A percentile compares a stretch with the other conserved stretches of the same genome.
These are phyloP conservation scores for Melanogrammus aeglefinus DNA, from an alignment of 2,797 vertebrate genomes.

Conservation along the genomic window DNA sequence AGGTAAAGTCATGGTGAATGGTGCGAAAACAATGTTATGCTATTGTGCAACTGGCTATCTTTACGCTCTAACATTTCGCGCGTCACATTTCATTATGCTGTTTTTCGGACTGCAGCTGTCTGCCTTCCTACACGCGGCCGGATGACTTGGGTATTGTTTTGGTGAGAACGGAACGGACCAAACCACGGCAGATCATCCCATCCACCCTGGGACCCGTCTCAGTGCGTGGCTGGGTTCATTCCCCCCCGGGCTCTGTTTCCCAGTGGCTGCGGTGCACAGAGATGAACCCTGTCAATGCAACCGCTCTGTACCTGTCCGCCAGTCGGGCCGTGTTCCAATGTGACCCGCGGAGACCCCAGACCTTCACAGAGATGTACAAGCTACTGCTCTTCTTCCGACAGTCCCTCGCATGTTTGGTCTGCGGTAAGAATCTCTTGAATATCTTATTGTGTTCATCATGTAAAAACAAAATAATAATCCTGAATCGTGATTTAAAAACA, in stretches of 20 bases:
- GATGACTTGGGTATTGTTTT: background rate
- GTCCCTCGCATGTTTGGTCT: constrained; percentile 91
- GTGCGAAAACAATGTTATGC: background rate
- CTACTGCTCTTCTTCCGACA: constrained; percentile 92
- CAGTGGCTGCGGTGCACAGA: constrained; percentile 68
- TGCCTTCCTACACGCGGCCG: constrained; percentile 14
- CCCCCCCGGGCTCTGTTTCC: constrained; percentile 62
- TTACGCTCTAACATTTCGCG: background rate
- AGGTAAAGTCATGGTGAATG: background rate
- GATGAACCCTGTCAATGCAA: constrained; percentile 96
- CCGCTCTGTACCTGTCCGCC: constrained; percentile 92
- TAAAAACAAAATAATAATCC: background rate
- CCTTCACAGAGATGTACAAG: constrained; percentile 86
- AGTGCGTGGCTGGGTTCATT: constrained; percentile 39
- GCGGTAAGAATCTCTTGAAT: constrained; percentile 69
- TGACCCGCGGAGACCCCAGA: constrained; percentile 87
- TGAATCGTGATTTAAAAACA: background rate
- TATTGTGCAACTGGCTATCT: background rate
- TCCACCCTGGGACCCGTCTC: constrained; percentile 27
- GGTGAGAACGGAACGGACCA: background rate
- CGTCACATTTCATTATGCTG: constrained; percentile 5
- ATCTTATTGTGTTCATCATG: background rate
- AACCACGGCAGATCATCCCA: background rate
- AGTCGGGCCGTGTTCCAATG: constrained; percentile 95
- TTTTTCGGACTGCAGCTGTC: constrained; percentile 2